A percentile compares a stretch with the other conserved stretches of the same genome.
Evolutionary conservation across 2,113 vertebrate genomes (phyloP).

Genomic region (Zapornia atra): DNA sequence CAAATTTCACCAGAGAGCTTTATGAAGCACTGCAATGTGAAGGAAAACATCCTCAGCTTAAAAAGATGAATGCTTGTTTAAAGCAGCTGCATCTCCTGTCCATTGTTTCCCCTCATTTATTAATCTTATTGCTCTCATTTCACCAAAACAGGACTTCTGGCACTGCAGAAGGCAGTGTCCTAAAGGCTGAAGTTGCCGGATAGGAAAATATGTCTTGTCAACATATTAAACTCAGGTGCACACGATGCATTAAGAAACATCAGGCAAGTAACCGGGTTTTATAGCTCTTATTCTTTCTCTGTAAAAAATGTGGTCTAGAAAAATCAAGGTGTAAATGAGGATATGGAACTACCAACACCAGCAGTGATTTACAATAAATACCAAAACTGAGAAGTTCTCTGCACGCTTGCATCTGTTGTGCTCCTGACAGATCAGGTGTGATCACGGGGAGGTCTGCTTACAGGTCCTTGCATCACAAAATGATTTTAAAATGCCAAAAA

Average conservation of each 20-base stretch:
- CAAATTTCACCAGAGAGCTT: background rate
- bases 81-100: background rate
- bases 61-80: background rate
- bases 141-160: background rate
- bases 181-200: background rate
- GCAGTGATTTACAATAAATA: background rate
- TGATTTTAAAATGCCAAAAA: background rate
- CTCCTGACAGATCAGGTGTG: background rate
- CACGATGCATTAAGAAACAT: background rate
- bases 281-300: background rate
- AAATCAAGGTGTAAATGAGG: background rate
- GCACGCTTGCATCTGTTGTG: background rate
- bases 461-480: background rate
- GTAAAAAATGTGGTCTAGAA: background rate
- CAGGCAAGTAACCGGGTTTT: background rate
- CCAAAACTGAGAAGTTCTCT: background rate
- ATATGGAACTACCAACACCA: background rate
- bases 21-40: background rate
- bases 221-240: background rate
- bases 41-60: background rate
- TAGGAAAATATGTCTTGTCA: background rate
- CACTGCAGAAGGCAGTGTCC: background rate
- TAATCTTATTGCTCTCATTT: background rate
- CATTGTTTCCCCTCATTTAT: background rate
- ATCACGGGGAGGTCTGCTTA: background rate